phyloP scores from a whole-genome alignment of 2,888 invertebrate genomes.

The Dilophus febrilis region DNA sequence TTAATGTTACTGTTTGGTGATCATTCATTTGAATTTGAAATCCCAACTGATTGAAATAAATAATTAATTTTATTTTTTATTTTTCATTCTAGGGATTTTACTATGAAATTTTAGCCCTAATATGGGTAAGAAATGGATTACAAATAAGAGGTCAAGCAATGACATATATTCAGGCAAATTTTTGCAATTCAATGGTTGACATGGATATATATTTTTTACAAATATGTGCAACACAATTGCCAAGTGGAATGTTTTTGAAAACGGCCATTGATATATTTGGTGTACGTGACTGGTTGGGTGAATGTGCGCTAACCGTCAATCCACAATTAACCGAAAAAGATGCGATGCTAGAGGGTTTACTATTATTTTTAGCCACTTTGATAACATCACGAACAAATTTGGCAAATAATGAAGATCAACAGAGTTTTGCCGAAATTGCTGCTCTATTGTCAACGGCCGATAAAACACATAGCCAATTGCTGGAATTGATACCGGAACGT shows the following conservation, averaged over 20 bases:
- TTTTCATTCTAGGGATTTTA: slow-evolving; percentile 61
- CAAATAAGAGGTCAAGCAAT: slow-evolving; percentile 98
- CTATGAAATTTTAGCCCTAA: slow-evolving; percentile 83
- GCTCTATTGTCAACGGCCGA: slow-evolving; percentile 84
- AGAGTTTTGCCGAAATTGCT: slow-evolving; percentile 78
- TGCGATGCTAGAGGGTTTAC: slow-evolving; percentile 83
- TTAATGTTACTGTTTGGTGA: too few relatives aligned
- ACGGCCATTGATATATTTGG: slow-evolving; percentile 86
- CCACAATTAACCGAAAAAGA: slow-evolving; percentile 68
- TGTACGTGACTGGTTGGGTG: slow-evolving; percentile 69
- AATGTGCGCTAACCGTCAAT: slow-evolving; percentile 44
- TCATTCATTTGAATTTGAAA: too few relatives aligned
- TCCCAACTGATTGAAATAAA: too few relatives aligned
- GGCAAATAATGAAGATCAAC: slow-evolving; percentile 44
- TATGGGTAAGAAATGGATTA: slow-evolving; percentile 93
- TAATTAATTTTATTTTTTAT: slow-evolving; percentile 5
- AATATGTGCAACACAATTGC: slow-evolving; percentile 77
- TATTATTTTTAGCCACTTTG: slow-evolving; percentile 79
- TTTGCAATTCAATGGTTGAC: slow-evolving; percentile 97
- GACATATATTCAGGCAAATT: slow-evolving; percentile 97
- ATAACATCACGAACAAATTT: slow-evolving; percentile 73
- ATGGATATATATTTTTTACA: slow-evolving; percentile 91
- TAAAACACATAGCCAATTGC: slow-evolving; percentile 87
- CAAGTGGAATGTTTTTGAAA: slow-evolving; percentile 68
- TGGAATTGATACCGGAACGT: slow-evolving; percentile 90